Evolutionary conservation across 2,797 vertebrate species (phyloP).

Genomic region (Amblyraja radiata): DNA sequence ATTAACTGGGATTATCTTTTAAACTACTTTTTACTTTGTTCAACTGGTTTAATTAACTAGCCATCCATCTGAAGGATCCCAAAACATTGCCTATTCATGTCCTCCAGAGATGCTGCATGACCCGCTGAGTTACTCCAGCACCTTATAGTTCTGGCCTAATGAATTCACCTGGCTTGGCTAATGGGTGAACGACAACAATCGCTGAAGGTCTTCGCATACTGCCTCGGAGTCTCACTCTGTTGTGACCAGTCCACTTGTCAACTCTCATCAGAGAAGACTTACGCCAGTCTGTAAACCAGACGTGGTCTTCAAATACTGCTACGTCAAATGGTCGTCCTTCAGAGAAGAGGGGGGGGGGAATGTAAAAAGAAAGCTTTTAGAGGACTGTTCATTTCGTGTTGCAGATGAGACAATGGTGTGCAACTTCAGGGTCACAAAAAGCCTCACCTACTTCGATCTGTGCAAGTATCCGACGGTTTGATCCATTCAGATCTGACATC

Average conservation of each 20-base stretch:
- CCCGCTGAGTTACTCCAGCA: too few relatives aligned
- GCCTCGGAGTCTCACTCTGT: conserved; percentile 63
- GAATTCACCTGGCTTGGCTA: conserved; percentile 81
- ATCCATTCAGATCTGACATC: conserved; percentile 74
- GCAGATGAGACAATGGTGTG: not conserved
- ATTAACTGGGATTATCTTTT: not conserved
- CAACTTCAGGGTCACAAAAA: conserved; percentile 39
- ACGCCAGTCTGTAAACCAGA: conserved; percentile 82
- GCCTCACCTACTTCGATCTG: conserved; percentile 94
- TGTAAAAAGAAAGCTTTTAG: not conserved
- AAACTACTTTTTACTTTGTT: not conserved
- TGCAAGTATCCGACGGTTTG: conserved; percentile 66
- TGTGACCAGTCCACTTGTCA: conserved; percentile 72
- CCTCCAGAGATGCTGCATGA: too few relatives aligned
- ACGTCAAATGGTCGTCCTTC: conserved; percentile 75
- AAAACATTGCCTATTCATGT: too few relatives aligned
- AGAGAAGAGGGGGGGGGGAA: conserved; percentile 9
- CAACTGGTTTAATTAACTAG: conserved; percentile 13
- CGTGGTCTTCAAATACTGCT: conserved; percentile 75
- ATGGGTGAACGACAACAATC: conserved; percentile 77
- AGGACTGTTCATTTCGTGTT: not conserved
- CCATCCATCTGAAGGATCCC: too few relatives aligned
- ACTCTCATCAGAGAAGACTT: conserved; percentile 64
- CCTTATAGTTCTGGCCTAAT: too few relatives aligned
- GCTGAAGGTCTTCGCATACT: conserved; percentile 76